Base-by-base conservation (phyloP, 2,797 vertebrate species). In the Enteromius fasciolatus region DNA sequence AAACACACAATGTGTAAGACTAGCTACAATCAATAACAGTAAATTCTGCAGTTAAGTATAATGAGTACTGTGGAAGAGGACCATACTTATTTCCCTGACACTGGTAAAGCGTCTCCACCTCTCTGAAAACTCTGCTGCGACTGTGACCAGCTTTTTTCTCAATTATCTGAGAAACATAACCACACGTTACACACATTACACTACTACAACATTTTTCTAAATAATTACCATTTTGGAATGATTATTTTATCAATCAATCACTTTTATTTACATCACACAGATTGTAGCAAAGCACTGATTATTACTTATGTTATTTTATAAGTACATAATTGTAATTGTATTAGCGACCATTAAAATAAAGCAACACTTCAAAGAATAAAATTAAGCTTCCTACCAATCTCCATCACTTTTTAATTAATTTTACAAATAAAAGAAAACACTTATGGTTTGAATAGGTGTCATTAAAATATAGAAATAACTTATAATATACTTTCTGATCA, bases 41-140 rank as follows among this genome's bases (percentile, higher is more conserved):
- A 61, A 23, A 57, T 80, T 44, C 1, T 64, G 44, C 10, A 33
- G 12, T 59, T 5, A 54, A 50, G 9, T 72, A 31, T 23, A 63
- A 33, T 63, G 8, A 36, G 14, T 41, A 23, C 12, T 15, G 33
- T 36, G 6, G 17, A 12, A 36, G 83, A 75, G 41, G 28, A 54
- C 91, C 96, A 92, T 90, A 99, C 97, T 94, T 96, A 92, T 97
- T 98, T 86, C 98, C 98, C 90, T 99, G 98, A 89, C 97, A 99
- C 89, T 99, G 98, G 90, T 99, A 98, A 14, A 99, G 93, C 0
- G 97, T 99, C 91, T 99, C 98, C 89, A 99, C 97, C 90, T 99
- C 97, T 85, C 97, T 93, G 86, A 99, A 99, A 10, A 99, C 98
- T 41, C 97, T 92, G 87, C 95, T 97, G 72, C 98, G 96, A 88